phyloP scores from a whole-genome alignment of 1,140 invertebrate species.

The Chironomus tepperi region DNA sequence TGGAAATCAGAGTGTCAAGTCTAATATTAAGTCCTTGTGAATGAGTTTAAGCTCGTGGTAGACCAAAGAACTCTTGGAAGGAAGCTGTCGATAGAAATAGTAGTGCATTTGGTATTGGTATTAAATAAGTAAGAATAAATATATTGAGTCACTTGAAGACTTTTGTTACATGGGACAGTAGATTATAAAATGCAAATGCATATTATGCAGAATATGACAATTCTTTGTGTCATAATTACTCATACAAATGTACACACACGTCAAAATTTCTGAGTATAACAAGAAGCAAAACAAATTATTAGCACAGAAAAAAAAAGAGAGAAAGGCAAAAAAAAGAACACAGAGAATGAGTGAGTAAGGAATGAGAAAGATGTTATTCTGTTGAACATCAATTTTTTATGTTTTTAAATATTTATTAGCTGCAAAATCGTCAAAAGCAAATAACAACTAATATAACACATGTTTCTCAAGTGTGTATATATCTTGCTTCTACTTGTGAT shows the following conservation, averaged over 20 bases:
- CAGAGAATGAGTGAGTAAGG: not conserved
- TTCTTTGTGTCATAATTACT: not conserved
- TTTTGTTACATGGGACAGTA: too few relatives aligned
- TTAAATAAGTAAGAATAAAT: too few relatives aligned
- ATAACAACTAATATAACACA: conserved; percentile 6
- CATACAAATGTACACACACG: not conserved
- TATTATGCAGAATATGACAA: not conserved
- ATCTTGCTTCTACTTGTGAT: not conserved
- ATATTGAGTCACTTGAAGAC: too few relatives aligned
- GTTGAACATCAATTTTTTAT: conserved; percentile 14
- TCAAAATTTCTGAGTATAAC: not conserved
- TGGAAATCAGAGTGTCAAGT: too few relatives aligned
- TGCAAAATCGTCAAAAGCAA: not conserved
- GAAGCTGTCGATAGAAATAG: too few relatives aligned
- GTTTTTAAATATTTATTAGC: conserved; percentile 14
- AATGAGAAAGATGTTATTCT: conserved; percentile 11
- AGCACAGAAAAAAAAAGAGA: not conserved
- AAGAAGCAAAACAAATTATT: conserved; percentile 9
- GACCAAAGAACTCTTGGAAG: too few relatives aligned
- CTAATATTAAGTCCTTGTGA: too few relatives aligned
- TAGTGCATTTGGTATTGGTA: too few relatives aligned
- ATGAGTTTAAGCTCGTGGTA: too few relatives aligned
- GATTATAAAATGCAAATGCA: not conserved
- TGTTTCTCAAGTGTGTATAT: conserved; percentile 12
- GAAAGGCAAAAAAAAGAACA: not conserved